phyloP scores from a whole-genome alignment of 2,113 vertebrate species.

The Ahaetulla prasina region DNA sequence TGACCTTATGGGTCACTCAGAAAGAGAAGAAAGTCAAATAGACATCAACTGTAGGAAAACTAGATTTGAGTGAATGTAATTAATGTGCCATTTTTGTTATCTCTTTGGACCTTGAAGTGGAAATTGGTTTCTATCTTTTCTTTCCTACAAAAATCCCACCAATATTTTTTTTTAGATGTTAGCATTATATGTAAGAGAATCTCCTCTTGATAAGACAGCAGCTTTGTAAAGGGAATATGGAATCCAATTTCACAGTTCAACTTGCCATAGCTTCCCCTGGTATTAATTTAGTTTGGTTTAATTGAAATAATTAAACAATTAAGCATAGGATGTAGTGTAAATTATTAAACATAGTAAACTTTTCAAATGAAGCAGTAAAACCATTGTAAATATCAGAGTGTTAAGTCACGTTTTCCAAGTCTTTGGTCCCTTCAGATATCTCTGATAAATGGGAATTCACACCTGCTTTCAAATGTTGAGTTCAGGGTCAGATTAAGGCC shows the following conservation, averaged over 20 bases:
- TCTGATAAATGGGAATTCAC: background rate
- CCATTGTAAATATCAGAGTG: background rate
- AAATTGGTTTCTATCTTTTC: background rate
- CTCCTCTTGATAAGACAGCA: background rate
- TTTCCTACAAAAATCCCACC: background rate
- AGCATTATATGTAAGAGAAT: background rate
- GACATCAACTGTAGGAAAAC: background rate
- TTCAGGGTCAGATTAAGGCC: background rate
- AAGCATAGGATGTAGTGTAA: slow-evolving; percentile 8
- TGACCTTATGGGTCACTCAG: background rate
- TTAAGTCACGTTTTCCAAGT: background rate
- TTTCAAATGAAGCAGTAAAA: background rate
- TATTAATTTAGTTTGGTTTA: background rate
- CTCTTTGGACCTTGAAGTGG: background rate
- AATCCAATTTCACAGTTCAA: background rate
- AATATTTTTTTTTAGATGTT: background rate
- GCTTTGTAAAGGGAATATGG: background rate
- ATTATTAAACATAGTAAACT: background rate
- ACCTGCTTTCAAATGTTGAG: background rate
- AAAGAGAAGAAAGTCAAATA: background rate
- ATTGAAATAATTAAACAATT: background rate
- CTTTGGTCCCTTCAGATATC: background rate
- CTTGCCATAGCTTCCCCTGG: background rate
- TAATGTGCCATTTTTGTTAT: background rate
- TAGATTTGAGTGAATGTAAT: background rate